Evolutionary conservation across 2,888 invertebrate genomes (phyloP).

Genomic region (Linyphia triangularis): DNA sequence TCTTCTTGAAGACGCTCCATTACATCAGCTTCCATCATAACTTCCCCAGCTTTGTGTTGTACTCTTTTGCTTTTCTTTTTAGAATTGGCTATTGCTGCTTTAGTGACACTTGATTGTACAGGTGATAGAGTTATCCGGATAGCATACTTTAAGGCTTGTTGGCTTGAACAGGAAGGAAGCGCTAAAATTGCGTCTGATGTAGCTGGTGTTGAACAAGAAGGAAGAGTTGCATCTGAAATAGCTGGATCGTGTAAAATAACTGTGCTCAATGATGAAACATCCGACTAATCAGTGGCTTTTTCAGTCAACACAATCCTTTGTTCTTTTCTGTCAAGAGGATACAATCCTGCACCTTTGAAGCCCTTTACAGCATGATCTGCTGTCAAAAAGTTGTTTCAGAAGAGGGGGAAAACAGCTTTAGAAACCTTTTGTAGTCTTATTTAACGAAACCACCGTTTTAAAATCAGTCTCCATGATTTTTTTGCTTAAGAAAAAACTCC

Average conservation of each 20-base stretch:
- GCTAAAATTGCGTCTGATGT: neutral
- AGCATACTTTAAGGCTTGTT: constrained; percentile 14
- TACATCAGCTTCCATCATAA: neutral
- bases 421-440: neutral
- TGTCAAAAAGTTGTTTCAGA: neutral
- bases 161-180: no score
- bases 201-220: no score
- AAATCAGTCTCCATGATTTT: neutral
- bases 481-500: constrained; percentile 15
- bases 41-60: neutral
- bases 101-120: neutral
- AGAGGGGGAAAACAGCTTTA: neutral
- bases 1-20: neutral
- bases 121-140: neutral
- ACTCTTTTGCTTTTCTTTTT: neutral
- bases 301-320: no score
- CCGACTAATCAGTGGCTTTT: no score
- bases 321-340: neutral
- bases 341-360: neutral
- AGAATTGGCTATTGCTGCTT: constrained; percentile 1
- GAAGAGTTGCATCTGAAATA: no score
- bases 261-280: no score
- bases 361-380: constrained; percentile 7
- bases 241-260: neutral
- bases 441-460: neutral